These are phyloP conservation scores for Conomelus anceps DNA, from an alignment of 2,888 invertebrate genomes.

Conservation along the genomic window DNA sequence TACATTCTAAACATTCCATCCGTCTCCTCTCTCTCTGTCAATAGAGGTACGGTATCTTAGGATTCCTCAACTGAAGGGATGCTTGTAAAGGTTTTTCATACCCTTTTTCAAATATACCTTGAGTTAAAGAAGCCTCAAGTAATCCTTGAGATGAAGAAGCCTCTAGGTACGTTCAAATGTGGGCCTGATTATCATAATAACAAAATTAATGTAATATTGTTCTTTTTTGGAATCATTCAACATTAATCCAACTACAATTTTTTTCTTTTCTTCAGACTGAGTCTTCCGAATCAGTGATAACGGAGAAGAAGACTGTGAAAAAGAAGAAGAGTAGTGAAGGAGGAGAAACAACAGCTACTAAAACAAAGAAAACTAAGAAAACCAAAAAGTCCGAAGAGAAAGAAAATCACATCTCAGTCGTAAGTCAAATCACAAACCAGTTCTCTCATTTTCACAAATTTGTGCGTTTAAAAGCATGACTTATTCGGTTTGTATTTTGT, in stretches of 20 bases:
- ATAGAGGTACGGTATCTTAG: too few species aligned
- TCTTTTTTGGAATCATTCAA: too few species aligned
- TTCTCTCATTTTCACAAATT: background rate
- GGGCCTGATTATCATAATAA: too few species aligned
- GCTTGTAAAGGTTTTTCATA: too few species aligned
- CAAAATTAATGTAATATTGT: too few species aligned
- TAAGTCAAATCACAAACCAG: conserved; percentile 38
- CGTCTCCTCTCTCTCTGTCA: too few species aligned
- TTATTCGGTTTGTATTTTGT: background rate
- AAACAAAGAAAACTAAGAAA: conserved; percentile 42
- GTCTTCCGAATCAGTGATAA: conserved; percentile 28
- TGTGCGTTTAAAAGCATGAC: background rate
- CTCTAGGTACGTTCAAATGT: too few species aligned
- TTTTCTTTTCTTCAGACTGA: conserved; percentile 18
- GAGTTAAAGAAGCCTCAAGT: too few species aligned
- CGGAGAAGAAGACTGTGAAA: conserved; percentile 33
- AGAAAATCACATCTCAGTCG: conserved; percentile 49
- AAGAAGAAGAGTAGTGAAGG: conserved; percentile 40
- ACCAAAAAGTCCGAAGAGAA: conserved; percentile 48
- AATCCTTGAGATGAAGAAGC: too few species aligned
- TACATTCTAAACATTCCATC: too few species aligned
- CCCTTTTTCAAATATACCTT: too few species aligned
- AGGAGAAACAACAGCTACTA: conserved; percentile 43
- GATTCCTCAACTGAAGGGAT: too few species aligned
- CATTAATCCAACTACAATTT: background rate